Base-by-base conservation (phyloP, 1,140 invertebrate genomes). In the Brachionus asplanchnoidis region DNA sequence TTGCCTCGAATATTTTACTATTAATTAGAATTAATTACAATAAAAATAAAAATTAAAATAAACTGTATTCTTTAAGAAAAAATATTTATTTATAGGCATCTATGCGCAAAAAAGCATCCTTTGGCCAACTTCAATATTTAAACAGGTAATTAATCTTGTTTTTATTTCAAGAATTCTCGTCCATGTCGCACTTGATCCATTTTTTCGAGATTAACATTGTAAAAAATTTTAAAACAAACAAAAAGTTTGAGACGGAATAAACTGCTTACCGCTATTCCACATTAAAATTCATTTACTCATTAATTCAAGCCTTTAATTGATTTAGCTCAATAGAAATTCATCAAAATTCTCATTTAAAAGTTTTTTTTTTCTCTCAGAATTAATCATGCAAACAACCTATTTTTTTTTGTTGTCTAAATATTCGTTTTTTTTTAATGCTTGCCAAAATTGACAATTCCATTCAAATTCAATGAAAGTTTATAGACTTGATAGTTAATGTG, bases 21-120 rank as follows among this genome's bases (percentile, higher is more conserved):
- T 73, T 73, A 73, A 73, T 73, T 73, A 73, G 42, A 73, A 73
- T 73, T 73, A 73, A 73, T 73, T 73, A 73, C 68, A 73, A 68
- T 40, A 32, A 9, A 68, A 40, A 68, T 26, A 40, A 68, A 68
- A 68, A 40, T 68, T 42, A 42, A 73, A 73, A 42, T n/a, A 40
- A 42, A 20, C 42, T 42, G 11, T 40, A 20, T 73, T 73, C 17
- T 73, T 40, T 20, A 42, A 42, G 32, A 32, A 68, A 68, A 73
- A 73, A 73, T 73, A 73, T 73, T 73, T 73, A 73, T 73, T 73
- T 73, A 40, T 40, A 40, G 32, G 32, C 32, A 73, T 73, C 32
- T 42, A 73, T 42, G 66, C 23, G 36, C 32, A 36, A 68, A 68
- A 73, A 20, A 42, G 68, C 36, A 73, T 73, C 68, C 36, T 73